Base-by-base conservation (phyloP, 1,140 invertebrate species). In the Diorhabda sublineata region DNA sequence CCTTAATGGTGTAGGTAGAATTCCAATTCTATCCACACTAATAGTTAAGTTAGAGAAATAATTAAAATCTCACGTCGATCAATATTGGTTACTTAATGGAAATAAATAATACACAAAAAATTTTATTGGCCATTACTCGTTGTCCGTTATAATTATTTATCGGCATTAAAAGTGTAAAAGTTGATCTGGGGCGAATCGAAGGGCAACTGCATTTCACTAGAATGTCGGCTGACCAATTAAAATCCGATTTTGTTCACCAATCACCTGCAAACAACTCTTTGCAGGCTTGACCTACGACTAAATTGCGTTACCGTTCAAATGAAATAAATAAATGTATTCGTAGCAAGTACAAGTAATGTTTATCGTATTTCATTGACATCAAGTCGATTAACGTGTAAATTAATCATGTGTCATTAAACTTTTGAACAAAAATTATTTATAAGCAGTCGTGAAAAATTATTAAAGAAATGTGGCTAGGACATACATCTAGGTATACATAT, bases 211-310 rank as follows among this genome's bases (percentile, higher is more conserved):
- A 63, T 67, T 47, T 44, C 65, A 60, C 73, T 84, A 61, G 82
- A 85, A 73, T 84, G 71, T 74, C 66, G 69, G 66, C 58, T 68
- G 67, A 67, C 66, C 74, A 71, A 73, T 76, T 73, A 75, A 66
- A 72, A 64, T 43, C 61, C 68, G 69, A 67, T 60, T 65, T 64
- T 66, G 58, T 64, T 67, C 71, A 68, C 71, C 71, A 73, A 73
- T 73, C 68, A 61, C 68, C 64, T 63, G 56, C 61, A 58, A 43
- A 26, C 42, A 47, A 42, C 43, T 45, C 65, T 45, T 59, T 45
- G 11, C 57, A 59, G 45, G 52, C 58, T n/a, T 52, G 47, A 52
- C 47, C 47, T 52, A 52, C 47, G 47, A 52, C n/a, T 2, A 52
- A 52, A 52, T 52, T 52, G n/a, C 47, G 47, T 52, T 8, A 52